Conservation (phyloP, 2,888 invertebrate species). For the Acanthosepion pharaonis region DNA sequence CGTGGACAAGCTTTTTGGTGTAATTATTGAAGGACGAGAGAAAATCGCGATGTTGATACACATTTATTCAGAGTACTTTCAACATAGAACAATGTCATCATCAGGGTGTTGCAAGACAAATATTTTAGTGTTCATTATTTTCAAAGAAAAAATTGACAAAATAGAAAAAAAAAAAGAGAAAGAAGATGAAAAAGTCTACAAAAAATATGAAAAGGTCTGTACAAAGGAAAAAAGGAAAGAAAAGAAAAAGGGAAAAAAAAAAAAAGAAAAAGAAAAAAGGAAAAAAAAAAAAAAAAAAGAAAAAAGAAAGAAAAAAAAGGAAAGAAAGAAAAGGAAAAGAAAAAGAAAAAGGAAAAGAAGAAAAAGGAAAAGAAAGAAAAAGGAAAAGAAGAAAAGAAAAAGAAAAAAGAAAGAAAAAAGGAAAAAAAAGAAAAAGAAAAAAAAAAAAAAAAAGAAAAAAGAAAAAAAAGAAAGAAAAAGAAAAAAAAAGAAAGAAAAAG, state of each 20-base stretch:
- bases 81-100: too few species aligned
- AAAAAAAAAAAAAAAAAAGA: not conserved
- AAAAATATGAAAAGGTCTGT: too few species aligned
- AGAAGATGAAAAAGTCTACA: too few species aligned
- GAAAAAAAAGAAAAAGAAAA: fast-evolving
- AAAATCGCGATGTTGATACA: too few species aligned
- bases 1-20: too few species aligned
- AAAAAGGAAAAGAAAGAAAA: not conserved
- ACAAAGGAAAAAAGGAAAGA: not conserved
- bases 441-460: not conserved
- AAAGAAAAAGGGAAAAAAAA: not conserved
- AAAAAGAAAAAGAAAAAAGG: not conserved
- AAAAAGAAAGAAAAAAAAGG: not conserved
- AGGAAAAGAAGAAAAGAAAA: not conserved
- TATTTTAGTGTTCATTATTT: too few species aligned
- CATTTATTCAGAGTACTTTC: too few species aligned
- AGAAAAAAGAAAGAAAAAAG: too few species aligned
- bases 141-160: too few species aligned
- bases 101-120: too few species aligned
- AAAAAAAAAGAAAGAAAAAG: not conserved
- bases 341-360: not conserved
- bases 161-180: too few species aligned
- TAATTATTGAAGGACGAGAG: too few species aligned
- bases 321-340: not conserved
- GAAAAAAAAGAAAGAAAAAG: not conserved